Evolutionary conservation across 2,113 vertebrate genomes (phyloP), one percentile per base, ranked within the genome.

Genomic region (Anoura caudifer): DNA sequence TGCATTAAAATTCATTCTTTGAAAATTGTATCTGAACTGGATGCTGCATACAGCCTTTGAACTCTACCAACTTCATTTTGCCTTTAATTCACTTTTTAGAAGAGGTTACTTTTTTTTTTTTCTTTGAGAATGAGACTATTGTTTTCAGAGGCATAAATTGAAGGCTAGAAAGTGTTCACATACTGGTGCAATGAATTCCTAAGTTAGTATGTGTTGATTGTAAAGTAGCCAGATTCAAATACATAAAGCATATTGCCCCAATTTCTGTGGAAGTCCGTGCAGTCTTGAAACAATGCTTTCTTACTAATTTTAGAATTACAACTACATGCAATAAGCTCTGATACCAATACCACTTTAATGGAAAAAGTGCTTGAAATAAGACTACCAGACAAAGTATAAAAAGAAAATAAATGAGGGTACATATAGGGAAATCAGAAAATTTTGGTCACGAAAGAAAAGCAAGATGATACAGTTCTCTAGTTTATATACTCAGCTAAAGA

Each of bases 1-100:
- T 81, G 70, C 83, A 97, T 97, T 97, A 97, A 97, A 97, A 97
- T 96, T 97, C 91, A 94, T 96, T 97, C 91, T 90, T 94, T 94
- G 91, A 97, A 97, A 97, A 94, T 73, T 83, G 50, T 79, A 90
- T 90, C 88, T 91, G 86, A 96, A 86, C 50, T 72, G 45, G 59
- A 76, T 86, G 82, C 79, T 91, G 77, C 93, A 88, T 26, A 83
- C 50, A 94, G 41, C 33, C 65, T 97, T 87, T 36, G 31, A 54
- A 94, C 45, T 38, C 0, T 59, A 61, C 87, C 88, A 94, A 47
- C 73, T 88, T 76, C 20, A 19, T 59, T 94, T 83, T 94, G 50
- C 28, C 38, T 94, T 91, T 33, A 33, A 54, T 94, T 90, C 50
- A 65, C 33, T 79, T 94, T 90, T 36, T 38, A 75, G 5, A 91